Evolutionary conservation across 2,888 invertebrate species (phyloP).

Genomic region (Tethea ocularis): DNA sequence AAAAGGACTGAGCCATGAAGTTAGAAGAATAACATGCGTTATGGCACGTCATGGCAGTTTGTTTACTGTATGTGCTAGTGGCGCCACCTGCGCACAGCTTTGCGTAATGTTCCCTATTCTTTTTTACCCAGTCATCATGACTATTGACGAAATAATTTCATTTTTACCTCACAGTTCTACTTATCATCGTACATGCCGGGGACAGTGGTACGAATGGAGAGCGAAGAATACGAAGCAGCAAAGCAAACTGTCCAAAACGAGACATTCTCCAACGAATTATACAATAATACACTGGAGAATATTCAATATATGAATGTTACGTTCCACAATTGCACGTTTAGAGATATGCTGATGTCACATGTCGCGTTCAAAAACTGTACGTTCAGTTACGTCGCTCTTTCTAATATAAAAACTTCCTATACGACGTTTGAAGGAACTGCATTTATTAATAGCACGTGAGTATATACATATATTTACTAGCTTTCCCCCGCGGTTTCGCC

Average conservation of each 20-base stretch:
- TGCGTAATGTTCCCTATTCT: too few species aligned
- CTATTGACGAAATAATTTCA: slow-evolving; percentile 8
- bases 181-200: slow-evolving; percentile 81
- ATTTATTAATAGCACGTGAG: slow-evolving; percentile 86
- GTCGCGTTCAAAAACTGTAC: slow-evolving; percentile 88
- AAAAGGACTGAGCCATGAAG: too few species aligned
- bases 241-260: slow-evolving; percentile 54
- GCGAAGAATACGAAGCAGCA: slow-evolving; percentile 52
- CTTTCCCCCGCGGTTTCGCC: too few species aligned
- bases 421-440: slow-evolving; percentile 85
- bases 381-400: slow-evolving; percentile 87
- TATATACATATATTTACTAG: slow-evolving; percentile 18
- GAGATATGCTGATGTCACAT: slow-evolving; percentile 87
- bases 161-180: slow-evolving; percentile 63
- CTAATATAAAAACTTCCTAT: slow-evolving; percentile 88
- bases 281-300: slow-evolving; percentile 85
- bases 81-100: too few species aligned
- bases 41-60: too few species aligned
- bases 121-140: too few species aligned
- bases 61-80: too few species aligned
- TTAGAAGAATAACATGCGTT: too few species aligned
- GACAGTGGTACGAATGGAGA: slow-evolving; percentile 72
- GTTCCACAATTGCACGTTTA: slow-evolving; percentile 87
- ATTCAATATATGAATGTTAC: slow-evolving; percentile 83
- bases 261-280: slow-evolving; percentile 67